A percentile compares a stretch with the other conserved stretches of the same genome.
These are phyloP conservation scores for Limenitis camilla DNA, from an alignment of 2,888 invertebrate species.

Conservation along the genomic window DNA sequence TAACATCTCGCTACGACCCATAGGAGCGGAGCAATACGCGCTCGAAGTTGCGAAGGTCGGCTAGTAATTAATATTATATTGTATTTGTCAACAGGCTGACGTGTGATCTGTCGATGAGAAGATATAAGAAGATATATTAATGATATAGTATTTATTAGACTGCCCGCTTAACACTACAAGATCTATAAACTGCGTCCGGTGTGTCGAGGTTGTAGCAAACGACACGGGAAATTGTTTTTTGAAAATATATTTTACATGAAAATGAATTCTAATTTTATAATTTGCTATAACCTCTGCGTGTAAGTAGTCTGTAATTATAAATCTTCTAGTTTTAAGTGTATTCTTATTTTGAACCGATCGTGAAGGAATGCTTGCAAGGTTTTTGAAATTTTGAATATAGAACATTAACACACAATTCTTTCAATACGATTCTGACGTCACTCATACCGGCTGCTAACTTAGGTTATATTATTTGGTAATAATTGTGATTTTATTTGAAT, in stretches of 20 bases:
- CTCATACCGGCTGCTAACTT: too few species aligned
- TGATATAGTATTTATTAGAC: slow-evolving; percentile 16
- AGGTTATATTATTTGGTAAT: too few species aligned
- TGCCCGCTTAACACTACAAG: slow-evolving; percentile 22
- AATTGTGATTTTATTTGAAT: too few species aligned
- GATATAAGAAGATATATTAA: slow-evolving; percentile 12
- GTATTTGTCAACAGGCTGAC: slow-evolving; percentile 18
- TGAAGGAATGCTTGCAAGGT: background rate
- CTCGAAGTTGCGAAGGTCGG: too few species aligned
- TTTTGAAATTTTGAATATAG: too few species aligned
- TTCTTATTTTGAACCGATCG: slow-evolving; percentile 6
- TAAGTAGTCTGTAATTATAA: slow-evolving; percentile 16
- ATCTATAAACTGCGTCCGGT: slow-evolving; percentile 13
- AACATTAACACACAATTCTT: too few species aligned
- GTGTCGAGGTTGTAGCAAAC: background rate
- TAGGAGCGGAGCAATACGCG: too few species aligned
- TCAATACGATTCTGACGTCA: too few species aligned
- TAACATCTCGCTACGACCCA: too few species aligned
- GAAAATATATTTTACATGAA: background rate
- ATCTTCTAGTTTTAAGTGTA: slow-evolving; percentile 21
- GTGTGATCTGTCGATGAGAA: slow-evolving; percentile 10
- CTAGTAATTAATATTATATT: background rate
- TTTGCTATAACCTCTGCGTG: background rate
- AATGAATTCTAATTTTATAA: background rate
- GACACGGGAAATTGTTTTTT: background rate